Conservation (phyloP, 2,888 invertebrate genomes). For the Philereme vetulata region DNA sequence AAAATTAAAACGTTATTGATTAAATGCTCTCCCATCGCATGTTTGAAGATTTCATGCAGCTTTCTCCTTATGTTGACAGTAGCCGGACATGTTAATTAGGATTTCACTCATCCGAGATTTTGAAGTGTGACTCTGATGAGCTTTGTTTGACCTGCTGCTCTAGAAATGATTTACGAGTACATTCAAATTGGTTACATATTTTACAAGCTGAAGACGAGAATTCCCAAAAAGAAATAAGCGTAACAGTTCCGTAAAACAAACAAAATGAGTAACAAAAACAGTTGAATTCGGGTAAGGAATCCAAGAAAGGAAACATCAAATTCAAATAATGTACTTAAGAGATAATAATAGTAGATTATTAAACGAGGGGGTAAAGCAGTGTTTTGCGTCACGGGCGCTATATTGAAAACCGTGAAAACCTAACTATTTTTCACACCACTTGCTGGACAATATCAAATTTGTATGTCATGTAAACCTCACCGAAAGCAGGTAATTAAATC, state of each 20-base stretch:
- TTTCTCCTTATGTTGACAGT: slow-evolving; percentile 61
- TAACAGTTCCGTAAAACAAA: slow-evolving; percentile 1
- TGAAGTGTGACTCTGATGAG: slow-evolving; percentile 49
- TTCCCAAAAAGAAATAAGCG: background rate
- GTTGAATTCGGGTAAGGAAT: slow-evolving; percentile 23
- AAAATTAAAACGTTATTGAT: slow-evolving; percentile 44
- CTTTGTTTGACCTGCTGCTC: slow-evolving; percentile 61
- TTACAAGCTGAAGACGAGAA: background rate
- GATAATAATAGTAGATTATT: too few species aligned
- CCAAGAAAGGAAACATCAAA: slow-evolving; percentile 23
- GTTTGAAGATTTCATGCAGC: slow-evolving; percentile 47
- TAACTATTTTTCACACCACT: too few species aligned
- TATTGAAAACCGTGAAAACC: too few species aligned
- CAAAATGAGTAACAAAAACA: slow-evolving; percentile 13
- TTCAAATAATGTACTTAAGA: slow-evolving; percentile 1
- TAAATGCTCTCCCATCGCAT: slow-evolving; percentile 37
- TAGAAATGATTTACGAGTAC: slow-evolving; percentile 43
- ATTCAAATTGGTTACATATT: background rate
- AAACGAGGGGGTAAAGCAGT: too few species aligned
- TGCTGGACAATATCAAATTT: too few species aligned
- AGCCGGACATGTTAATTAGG: slow-evolving; percentile 60
- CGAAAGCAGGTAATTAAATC: too few species aligned
- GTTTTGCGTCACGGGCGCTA: too few species aligned
- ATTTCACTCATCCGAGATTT: slow-evolving; percentile 57
- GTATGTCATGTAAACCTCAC: too few species aligned